Conservation (phyloP, 2,888 invertebrate genomes). For the Hydropsyche betteni region DNA sequence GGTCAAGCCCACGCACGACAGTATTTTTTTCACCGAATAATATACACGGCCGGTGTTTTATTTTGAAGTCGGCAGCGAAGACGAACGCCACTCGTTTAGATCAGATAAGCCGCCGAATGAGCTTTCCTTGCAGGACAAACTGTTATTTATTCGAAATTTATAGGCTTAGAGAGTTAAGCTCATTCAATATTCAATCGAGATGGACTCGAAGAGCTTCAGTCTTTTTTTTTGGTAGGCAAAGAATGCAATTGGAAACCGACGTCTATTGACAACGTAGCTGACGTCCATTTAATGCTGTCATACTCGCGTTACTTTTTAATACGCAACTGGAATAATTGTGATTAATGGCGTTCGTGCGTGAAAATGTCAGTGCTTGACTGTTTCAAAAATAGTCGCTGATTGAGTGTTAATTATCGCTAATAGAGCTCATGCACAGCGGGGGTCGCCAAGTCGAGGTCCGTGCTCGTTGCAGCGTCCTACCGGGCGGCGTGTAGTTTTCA, state of each 20-base stretch:
- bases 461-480: no score
- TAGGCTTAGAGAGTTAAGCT: constrained; percentile 6
- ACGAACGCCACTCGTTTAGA: no score
- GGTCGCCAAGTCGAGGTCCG: neutral
- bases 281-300: no score
- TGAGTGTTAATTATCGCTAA: constrained; percentile 30
- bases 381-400: constrained; percentile 25
- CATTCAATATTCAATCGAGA: constrained; percentile 30
- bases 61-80: no score
- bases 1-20: no score
- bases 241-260: neutral
- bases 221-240: neutral
- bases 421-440: constrained; percentile 16
- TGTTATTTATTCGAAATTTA: constrained; percentile 27
- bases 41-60: no score
- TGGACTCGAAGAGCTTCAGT: neutral
- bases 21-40: no score
- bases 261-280: no score
- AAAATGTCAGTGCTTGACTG: constrained; percentile 27
- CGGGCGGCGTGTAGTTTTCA: neutral
- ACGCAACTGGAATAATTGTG: constrained; percentile 26
- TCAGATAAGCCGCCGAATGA: neutral
- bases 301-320: neutral
- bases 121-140: constrained; percentile 10
- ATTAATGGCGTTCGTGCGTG: constrained; percentile 29